Conservation (phyloP, 2,888 invertebrate genomes). For the Heliconius charithonia region DNA sequence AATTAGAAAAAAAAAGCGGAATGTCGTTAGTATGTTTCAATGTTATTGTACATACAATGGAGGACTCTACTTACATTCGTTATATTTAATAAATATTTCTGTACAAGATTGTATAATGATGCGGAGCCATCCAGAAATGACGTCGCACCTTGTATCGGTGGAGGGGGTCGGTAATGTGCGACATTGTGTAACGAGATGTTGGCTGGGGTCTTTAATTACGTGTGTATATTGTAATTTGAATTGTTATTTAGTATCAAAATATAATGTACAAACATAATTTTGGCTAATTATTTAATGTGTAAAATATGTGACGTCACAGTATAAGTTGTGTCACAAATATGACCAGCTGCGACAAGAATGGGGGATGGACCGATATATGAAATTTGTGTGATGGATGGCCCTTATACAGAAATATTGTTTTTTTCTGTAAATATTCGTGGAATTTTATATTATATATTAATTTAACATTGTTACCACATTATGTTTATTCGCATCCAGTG, state of each 20-base stretch:
- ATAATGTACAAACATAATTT: too few relatives aligned
- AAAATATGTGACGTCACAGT: too few relatives aligned
- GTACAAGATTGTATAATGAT: conserved; percentile 23
- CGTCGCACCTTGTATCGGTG: too few relatives aligned
- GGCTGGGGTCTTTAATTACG: too few relatives aligned
- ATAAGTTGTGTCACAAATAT: too few relatives aligned
- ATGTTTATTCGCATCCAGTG: conserved; percentile 46
- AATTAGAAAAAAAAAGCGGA: conserved; percentile 25
- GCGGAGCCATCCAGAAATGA: background rate
- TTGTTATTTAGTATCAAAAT: too few relatives aligned
- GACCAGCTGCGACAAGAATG: too few relatives aligned
- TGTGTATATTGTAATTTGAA: too few relatives aligned
- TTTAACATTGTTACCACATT: conserved; percentile 66
- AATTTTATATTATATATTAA: conserved; percentile 54
- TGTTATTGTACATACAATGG: conserved; percentile 41
- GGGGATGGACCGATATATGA: background rate
- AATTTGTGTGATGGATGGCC: background rate
- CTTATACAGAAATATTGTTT: conserved; percentile 34
- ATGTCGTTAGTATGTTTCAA: conserved; percentile 29
- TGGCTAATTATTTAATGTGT: too few relatives aligned
- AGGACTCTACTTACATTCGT: conserved; percentile 29
- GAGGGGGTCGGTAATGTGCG: too few relatives aligned
- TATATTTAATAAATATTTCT: conserved; percentile 34
- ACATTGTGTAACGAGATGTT: background rate
- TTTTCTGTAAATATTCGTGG: conserved; percentile 74